Percentiles rank a stretch among this genome's conserved stretches.
Conservation (phyloP, 2,888 invertebrate genomes). For the Neocrepidodera transversa region DNA sequence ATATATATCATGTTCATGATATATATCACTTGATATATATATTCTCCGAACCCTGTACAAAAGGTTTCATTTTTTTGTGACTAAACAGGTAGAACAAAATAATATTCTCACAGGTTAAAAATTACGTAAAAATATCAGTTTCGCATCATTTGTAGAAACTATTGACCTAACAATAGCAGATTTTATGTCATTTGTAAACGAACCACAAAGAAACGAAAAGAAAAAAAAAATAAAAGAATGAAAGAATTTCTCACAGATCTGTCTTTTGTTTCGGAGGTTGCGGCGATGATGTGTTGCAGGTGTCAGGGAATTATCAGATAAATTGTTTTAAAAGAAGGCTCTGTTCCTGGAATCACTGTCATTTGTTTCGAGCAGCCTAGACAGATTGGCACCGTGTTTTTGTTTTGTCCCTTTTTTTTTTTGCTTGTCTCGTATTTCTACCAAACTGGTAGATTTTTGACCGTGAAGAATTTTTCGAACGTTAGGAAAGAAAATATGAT, state of each 20-base stretch:
- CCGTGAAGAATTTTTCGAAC: slow-evolving; percentile 17
- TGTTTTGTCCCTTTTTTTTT: slow-evolving; percentile 11
- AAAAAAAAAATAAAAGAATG: slow-evolving; percentile 3
- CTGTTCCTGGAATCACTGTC: slow-evolving; percentile 42
- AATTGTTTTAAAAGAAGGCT: slow-evolving; percentile 46
- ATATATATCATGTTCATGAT: no score
- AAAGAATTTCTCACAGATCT: slow-evolving; percentile 31
- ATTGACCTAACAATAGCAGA: slow-evolving; percentile 17
- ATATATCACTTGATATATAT: no score
- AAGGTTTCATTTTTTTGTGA: no score
- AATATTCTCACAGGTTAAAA: neutral
- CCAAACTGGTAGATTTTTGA: slow-evolving; percentile 11
- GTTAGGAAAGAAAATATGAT: slow-evolving; percentile 14
- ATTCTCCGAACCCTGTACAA: no score
- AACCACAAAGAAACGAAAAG: slow-evolving; percentile 11
- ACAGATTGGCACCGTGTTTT: slow-evolving; percentile 38
- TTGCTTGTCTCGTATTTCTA: slow-evolving; percentile 1
- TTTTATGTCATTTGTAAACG: slow-evolving; percentile 32
- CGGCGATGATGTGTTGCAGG: slow-evolving; percentile 37
- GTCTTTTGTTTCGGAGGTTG: slow-evolving; percentile 34
- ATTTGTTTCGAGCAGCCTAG: slow-evolving; percentile 41
- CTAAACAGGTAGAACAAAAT: slow-evolving; percentile 1
- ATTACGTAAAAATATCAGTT: slow-evolving; percentile 10
- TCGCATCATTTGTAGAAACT: slow-evolving; percentile 22
- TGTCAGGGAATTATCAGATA: slow-evolving; percentile 48